phyloP scores from a whole-genome alignment of 2,797 vertebrate species.

The Oryzias sinensis region DNA sequence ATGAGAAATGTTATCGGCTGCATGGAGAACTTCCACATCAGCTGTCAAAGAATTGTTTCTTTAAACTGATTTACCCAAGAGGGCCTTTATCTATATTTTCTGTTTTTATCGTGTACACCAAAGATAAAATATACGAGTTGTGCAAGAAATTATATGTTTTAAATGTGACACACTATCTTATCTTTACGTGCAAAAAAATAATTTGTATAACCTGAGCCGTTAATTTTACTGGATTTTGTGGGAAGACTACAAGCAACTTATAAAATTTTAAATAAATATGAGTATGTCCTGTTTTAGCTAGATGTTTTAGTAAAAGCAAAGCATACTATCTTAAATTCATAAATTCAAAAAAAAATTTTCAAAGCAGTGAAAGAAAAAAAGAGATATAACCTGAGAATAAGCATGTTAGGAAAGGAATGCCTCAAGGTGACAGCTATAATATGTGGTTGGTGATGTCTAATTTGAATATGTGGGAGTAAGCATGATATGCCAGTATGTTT shows the following conservation, averaged over 20 bases:
- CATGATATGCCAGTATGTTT: conserved; percentile 49
- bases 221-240: not conserved
- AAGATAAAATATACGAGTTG: too few species aligned
- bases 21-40: too few species aligned
- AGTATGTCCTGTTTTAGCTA: not conserved
- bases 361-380: not conserved
- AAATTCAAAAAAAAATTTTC: conserved; percentile 26
- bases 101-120: too few species aligned
- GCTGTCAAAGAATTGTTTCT: too few species aligned
- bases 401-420: conserved; percentile 39
- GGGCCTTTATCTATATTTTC: too few species aligned
- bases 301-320: conserved; percentile 11
- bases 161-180: too few species aligned
- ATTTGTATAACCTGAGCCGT: too few species aligned
- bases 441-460: conserved; percentile 63
- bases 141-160: too few species aligned
- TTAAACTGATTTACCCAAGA: too few species aligned
- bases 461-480: conserved; percentile 59
- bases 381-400: conserved; percentile 21
- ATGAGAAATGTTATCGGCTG: too few species aligned
- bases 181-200: too few species aligned
- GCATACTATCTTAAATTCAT: conserved; percentile 14
- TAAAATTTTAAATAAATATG: not conserved
- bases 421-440: conserved; percentile 50
- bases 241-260: conserved; percentile 21